Base-by-base conservation (phyloP, 1,140 invertebrate genomes). In the Lepidurus arcticus region DNA sequence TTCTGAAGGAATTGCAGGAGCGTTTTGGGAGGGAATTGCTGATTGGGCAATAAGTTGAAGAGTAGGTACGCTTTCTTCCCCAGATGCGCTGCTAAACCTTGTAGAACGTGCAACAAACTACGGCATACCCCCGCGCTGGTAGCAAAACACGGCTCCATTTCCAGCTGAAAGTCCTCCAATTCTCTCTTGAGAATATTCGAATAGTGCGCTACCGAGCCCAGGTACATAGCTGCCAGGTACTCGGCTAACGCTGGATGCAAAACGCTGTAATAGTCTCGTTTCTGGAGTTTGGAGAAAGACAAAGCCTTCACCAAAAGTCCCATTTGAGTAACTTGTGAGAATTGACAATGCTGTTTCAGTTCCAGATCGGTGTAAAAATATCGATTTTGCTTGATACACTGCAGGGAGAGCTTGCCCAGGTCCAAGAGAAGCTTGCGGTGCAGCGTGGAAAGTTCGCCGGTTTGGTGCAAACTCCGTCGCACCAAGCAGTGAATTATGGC, bases 211-310 rank as follows among this genome's bases (percentile, higher is more conserved):
- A 88, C 84, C 0, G 87, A 87, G 0, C 86, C 85, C 4, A 89
- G 82, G 81, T 89, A 88, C 77, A 88, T 88, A 5, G 88, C 88
- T 1, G 87, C 86, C 1, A 89, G 81, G 79, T 87, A 89, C 74
- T 88, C 87, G 11, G 85, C 85, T 43, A 88, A 84, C 1, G 86
- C 84, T 65, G 84, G 82, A 81, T 88, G 87, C 9, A 88, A 83
- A 0, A 87, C 86, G n/a, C 85, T 85, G 81, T 85, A 88, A 53
- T 85, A 82, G 47, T 83, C 83, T 44, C 84, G 80, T 81, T 80
- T 81, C 82, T 82, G 75, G 74, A 80, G 78, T 80, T 83, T 77
- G 65, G 81, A 81, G 79, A 82, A 81, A 16, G 81, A 81, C 13
- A 77, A 76, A 76, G 81, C 79, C 53, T 79, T 79, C 13, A 82